phyloP scores from a whole-genome alignment of 2,113 vertebrate genomes.

The Lepidiolamprologus cunningtoni region DNA sequence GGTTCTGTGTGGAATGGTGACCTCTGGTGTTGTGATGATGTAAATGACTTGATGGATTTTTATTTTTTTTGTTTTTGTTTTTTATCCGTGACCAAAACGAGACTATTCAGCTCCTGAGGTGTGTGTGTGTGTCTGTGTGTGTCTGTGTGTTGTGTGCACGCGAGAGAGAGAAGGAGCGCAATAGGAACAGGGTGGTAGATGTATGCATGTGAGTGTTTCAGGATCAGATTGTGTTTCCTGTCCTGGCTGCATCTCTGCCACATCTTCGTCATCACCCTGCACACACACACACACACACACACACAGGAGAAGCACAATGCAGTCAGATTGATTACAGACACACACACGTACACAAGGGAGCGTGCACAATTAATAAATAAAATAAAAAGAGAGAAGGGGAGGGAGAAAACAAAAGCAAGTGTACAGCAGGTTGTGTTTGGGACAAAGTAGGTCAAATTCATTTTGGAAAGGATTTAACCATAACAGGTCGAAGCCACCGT shows the following conservation, averaged over 20 bases:
- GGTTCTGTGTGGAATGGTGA: conserved; percentile 71
- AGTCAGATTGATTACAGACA: neutral
- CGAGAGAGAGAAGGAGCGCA: neutral
- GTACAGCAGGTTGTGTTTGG: neutral
- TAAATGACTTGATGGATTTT: conserved; percentile 60
- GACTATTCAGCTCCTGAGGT: conserved; percentile 38
- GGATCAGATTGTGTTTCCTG: neutral
- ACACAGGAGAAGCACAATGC: conserved; percentile 54
- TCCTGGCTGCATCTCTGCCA: neutral
- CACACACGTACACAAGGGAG: neutral
- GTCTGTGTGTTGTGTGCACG: neutral
- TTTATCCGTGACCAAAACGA: conserved; percentile 65
- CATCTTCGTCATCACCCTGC: neutral
- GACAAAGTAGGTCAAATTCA: neutral
- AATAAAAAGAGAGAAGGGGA: neutral
- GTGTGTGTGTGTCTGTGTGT: neutral
- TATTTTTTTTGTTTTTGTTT: conserved; percentile 17
- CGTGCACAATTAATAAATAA: conserved; percentile 10
- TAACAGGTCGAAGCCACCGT: neutral
- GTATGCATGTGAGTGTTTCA: neutral
- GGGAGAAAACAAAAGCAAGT: neutral
- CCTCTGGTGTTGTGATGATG: conserved; percentile 72
- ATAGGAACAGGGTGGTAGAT: neutral
- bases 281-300: neutral
- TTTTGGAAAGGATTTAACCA: neutral